Percentiles rank a stretch among this genome's conserved stretches.
Conservation (phyloP, 2,888 invertebrate species). For the Heliconius hortense region DNA sequence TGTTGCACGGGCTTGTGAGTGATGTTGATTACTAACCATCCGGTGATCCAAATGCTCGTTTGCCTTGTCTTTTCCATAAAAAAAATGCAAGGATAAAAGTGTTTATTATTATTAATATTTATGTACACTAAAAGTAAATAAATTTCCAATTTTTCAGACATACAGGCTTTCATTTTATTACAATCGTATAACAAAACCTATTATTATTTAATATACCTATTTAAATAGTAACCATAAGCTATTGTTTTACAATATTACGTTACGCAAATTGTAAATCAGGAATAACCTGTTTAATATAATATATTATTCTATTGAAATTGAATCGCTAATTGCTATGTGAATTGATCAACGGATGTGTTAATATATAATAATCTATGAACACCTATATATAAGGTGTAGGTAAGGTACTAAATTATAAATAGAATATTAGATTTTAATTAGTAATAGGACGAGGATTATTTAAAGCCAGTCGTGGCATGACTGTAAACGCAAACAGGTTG, state of each 20-base stretch:
- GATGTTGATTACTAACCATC: no score
- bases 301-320: slow-evolving; percentile 11
- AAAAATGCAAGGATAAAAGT: no score
- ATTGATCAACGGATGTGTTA: slow-evolving; percentile 17
- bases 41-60: no score
- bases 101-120: no score
- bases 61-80: no score
- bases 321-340: slow-evolving; percentile 11
- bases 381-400: not conserved
- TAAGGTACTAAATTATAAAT: not conserved
- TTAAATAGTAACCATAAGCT: not conserved
- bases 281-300: slow-evolving; percentile 15
- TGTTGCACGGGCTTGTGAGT: no score
- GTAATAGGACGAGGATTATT: not conserved
- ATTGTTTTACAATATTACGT: slow-evolving; percentile 16
- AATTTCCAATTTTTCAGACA: no score
- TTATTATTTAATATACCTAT: not conserved
- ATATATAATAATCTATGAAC: not conserved
- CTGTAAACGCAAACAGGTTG: no score
- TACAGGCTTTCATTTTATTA: no score
- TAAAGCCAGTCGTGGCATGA: no score
- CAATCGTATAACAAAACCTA: no score
- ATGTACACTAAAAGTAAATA: no score
- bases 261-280: slow-evolving; percentile 18
- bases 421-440: not conserved